These are phyloP conservation scores for Acromyrmex echinatior DNA, from an alignment of 1,140 invertebrate species.

Conservation along the genomic window DNA sequence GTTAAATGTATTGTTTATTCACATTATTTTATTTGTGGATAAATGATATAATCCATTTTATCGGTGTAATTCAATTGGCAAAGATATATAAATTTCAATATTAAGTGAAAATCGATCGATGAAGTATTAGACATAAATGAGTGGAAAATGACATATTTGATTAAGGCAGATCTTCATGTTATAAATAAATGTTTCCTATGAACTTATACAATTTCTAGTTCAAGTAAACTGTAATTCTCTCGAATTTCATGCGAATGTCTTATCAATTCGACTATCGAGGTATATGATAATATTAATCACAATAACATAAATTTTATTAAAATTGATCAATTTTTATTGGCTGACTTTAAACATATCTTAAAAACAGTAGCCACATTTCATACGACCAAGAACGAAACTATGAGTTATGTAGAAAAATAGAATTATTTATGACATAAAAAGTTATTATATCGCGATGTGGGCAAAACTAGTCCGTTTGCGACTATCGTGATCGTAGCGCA, in stretches of 20 bases:
- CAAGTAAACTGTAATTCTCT: no score
- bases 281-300: no score
- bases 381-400: not conserved
- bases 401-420: not conserved
- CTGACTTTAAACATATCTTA: not conserved
- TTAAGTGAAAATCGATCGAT: no score
- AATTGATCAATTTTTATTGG: not conserved
- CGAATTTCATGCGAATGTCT: no score
- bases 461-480: constrained; percentile 67
- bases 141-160: no score
- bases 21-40: not conserved
- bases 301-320: not conserved
- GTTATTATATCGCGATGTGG: constrained; percentile 47
- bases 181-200: no score
- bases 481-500: constrained; percentile 75
- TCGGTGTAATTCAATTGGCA: not conserved
- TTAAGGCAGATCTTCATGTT: no score
- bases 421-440: constrained; percentile 47
- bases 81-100: not conserved
- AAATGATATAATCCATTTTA: no score
- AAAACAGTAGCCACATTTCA: not conserved
- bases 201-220: no score
- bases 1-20: not conserved
- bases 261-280: no score
- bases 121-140: no score